Conservation (phyloP, 2,113 vertebrate species). For the Poicephalus gulielmi region DNA sequence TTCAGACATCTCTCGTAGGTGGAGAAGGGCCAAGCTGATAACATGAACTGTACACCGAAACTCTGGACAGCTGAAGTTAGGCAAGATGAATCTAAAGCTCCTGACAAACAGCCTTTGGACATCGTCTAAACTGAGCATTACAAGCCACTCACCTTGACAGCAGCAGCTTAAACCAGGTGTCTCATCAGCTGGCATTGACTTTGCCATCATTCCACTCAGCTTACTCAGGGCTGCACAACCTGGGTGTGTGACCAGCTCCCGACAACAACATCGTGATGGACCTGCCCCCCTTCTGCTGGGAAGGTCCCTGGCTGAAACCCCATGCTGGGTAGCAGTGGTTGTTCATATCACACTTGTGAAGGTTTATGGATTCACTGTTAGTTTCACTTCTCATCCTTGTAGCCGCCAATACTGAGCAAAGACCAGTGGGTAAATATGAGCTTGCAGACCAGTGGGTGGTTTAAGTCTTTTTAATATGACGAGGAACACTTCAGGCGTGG, state of each 20-base stretch:
- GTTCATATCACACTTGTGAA: not conserved
- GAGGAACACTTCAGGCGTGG: not conserved
- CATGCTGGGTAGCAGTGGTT: not conserved
- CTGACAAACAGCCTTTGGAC: not conserved
- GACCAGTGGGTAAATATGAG: not conserved
- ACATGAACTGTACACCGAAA: rapidly evolving
- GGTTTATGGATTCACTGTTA: not conserved
- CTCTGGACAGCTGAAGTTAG: not conserved
- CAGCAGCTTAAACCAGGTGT: not conserved
- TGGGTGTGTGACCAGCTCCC: not conserved
- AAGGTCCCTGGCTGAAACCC: not conserved
- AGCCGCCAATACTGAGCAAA: not conserved
- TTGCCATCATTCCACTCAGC: not conserved
- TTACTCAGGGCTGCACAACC: not conserved
- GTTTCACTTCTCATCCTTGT: not conserved
- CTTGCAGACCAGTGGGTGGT: not conserved
- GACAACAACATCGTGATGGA: rapidly evolving
- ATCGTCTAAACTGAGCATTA: not conserved
- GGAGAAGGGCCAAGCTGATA: not conserved
- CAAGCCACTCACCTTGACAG: not conserved
- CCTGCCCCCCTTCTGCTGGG: not conserved
- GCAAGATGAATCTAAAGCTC: not conserved
- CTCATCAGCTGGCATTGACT: not conserved
- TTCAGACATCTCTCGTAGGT: not conserved
- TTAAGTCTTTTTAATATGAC: not conserved